These are phyloP conservation scores for Coccyzus lansbergi DNA, from an alignment of 2,797 vertebrate genomes.

Conservation along the genomic window DNA sequence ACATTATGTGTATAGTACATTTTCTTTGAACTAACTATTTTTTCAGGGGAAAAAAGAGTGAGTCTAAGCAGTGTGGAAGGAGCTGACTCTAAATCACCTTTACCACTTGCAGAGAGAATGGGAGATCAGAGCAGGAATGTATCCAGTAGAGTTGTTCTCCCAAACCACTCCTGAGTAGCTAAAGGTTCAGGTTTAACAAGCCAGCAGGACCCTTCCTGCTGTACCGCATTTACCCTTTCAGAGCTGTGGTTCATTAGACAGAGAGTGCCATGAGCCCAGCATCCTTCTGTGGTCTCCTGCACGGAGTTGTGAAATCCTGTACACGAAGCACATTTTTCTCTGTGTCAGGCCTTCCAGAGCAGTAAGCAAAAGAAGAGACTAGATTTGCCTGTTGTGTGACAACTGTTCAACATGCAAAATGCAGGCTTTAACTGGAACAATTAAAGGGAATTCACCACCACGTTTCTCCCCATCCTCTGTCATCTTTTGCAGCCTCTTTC, in stretches of 20 bases:
- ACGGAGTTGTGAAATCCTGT: not conserved
- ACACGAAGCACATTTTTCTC: rapidly evolving
- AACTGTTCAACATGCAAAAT: not conserved
- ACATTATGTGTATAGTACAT: not conserved
- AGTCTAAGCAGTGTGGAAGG: not conserved
- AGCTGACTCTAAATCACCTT: not conserved
- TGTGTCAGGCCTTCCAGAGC: not conserved
- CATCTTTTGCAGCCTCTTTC: not conserved
- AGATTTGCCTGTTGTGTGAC: not conserved
- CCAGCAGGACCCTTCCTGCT: not conserved
- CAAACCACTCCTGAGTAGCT: not conserved
- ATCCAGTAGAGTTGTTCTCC: not conserved
- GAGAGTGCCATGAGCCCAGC: not conserved
- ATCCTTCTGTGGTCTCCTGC: not conserved
- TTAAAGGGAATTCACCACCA: not conserved
- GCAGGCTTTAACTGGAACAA: not conserved
- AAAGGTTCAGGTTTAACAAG: not conserved
- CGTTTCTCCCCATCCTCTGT: not conserved
- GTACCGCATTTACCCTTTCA: not conserved
- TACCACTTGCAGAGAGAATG: not conserved
- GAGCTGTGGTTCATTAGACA: not conserved
- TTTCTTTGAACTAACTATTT: not conserved
- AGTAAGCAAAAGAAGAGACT: not conserved
- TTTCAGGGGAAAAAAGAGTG: not conserved
- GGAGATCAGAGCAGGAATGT: not conserved